Evolutionary conservation across 2,888 invertebrate genomes (phyloP).

Genomic region (Eristalis intricaria): DNA sequence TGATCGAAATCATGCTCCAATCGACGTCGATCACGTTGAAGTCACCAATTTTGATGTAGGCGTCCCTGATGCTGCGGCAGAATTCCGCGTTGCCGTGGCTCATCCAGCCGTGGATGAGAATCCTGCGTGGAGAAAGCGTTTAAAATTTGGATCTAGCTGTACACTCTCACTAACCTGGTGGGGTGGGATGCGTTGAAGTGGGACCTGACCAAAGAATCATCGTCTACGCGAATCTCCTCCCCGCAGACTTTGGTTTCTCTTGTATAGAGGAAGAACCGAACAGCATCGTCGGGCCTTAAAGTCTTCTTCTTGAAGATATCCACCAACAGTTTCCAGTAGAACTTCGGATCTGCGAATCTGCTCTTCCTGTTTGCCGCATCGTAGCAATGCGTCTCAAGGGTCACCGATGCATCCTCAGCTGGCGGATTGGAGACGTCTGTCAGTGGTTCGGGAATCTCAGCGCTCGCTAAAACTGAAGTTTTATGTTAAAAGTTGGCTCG

Average conservation of each 20-base stretch:
- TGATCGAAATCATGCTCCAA: slow-evolving; percentile 79
- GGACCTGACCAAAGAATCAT: slow-evolving; percentile 75
- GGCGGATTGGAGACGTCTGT: not conserved
- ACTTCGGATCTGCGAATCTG: not conserved
- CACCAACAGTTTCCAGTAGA: not conserved
- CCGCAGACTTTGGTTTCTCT: slow-evolving; percentile 78
- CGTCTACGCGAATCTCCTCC: slow-evolving; percentile 75
- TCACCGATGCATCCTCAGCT: not conserved
- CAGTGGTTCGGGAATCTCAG: not conserved
- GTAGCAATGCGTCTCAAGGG: not conserved
- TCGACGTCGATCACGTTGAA: slow-evolving; percentile 80
- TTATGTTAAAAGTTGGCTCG: not conserved
- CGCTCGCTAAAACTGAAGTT: not conserved
- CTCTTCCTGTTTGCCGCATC: not conserved
- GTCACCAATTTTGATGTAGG: slow-evolving; percentile 77
- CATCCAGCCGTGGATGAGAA: slow-evolving; percentile 80
- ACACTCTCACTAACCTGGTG: slow-evolving; percentile 75
- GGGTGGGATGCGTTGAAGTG: slow-evolving; percentile 78
- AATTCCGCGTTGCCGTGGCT: slow-evolving; percentile 78
- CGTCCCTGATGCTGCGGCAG: slow-evolving; percentile 78
- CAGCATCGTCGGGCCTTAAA: not conserved
- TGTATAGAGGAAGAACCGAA: slow-evolving; percentile 77
- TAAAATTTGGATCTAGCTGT: not conserved
- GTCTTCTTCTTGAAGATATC: not conserved
- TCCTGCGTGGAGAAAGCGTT: slow-evolving; percentile 74